Conservation (phyloP, 2,888 invertebrate species). For the Melieria crassipennis region DNA sequence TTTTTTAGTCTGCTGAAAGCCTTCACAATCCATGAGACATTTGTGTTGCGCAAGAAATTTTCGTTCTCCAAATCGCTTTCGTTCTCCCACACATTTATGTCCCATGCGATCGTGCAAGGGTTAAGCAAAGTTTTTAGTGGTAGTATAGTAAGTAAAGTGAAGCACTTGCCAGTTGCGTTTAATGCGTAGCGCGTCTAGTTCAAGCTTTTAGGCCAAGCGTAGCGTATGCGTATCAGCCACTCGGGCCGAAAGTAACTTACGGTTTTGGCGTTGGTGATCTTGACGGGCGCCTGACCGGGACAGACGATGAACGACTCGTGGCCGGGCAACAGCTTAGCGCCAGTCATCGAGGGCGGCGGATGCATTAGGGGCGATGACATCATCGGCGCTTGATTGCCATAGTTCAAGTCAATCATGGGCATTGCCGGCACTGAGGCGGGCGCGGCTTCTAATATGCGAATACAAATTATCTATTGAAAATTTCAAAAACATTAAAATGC, state of each 20-base stretch:
- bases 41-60: too few relatives aligned
- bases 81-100: too few relatives aligned
- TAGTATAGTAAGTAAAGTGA: too few relatives aligned
- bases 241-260: conserved; percentile 59
- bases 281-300: conserved; percentile 59
- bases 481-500: neutral
- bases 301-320: conserved; percentile 64
- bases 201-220: conserved; percentile 41
- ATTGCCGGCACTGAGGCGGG: conserved; percentile 9
- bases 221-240: conserved; percentile 45
- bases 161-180: neutral
- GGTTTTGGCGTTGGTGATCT: conserved; percentile 58
- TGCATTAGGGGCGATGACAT: conserved; percentile 19
- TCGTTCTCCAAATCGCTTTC: too few relatives aligned
- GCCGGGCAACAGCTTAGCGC: conserved; percentile 45
- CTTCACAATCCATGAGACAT: too few relatives aligned
- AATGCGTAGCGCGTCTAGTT: conserved; percentile 10
- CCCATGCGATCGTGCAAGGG: neutral
- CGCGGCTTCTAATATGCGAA: conserved; percentile 31
- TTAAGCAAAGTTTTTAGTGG: neutral
- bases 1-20: neutral
- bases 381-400: conserved; percentile 8
- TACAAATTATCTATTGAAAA: neutral
- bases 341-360: conserved; percentile 34
- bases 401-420: conserved; percentile 25